Base-by-base conservation (phyloP, 1,140 invertebrate genomes). In the Helicoverpa armigera region DNA sequence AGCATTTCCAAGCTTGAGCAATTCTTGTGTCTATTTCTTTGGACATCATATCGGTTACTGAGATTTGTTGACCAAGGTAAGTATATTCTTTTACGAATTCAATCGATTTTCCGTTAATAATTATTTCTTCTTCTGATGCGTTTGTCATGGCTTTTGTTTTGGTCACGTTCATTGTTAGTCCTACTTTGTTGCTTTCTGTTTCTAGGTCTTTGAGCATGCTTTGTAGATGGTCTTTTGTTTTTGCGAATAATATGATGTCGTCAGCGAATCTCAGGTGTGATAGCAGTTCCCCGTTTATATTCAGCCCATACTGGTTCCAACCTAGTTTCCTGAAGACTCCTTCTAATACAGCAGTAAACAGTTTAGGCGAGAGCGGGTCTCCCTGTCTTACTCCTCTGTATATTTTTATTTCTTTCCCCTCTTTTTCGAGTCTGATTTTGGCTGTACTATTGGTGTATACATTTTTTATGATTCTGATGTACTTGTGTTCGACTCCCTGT, bases 191-290 rank as follows among this genome's bases (percentile, higher is more conserved):
- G 18, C 70, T 56, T 73, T 56, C 51, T 29, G 3, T 31, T 13
- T 31, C 51, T 3, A 73, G 23, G 3, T 73, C 18, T 10, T 14
- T 35, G 10, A 73, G 23, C 70, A 73, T 73, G 0, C 1, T 14
- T 31, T 73, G 70, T 12, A 73, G 13, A 1, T 10, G 2, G 1
- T 56, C 13, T 5, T 9, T 29, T 10, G 11, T n/a, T 35, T 2
- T 0, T 14, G 70, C 16, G 31, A 74, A 1, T 12, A 60, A 11
- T 43, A 74, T 23, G 1, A 58, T 0, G n/a, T 74, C 72, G 23
- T 74, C 72, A 11, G 53, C 72, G 18, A 74, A 74, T 60, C 72
- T 35, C 16, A 74, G 18, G 18, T 74, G 72, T 18, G 56, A 29
- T 10, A 74, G 29, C 2, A 31, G 4, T 23, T 14, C 31, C 0